Conservation (phyloP, 2,797 vertebrate species). For the Platyrinchus mystaceus region DNA sequence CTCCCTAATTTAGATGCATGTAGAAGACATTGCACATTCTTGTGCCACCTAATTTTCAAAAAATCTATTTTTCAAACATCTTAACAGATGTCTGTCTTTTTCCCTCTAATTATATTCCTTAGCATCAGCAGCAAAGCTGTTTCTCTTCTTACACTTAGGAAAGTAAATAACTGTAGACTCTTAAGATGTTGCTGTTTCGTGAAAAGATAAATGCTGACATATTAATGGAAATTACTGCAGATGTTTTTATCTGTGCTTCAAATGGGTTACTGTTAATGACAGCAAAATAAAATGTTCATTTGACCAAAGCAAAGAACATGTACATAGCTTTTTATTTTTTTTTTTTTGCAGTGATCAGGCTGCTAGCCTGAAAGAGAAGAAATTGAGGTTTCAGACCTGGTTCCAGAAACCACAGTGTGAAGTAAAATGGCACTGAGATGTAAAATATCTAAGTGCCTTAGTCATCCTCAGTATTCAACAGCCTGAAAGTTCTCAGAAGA, state of each 20-base stretch:
- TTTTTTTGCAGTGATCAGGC: neutral
- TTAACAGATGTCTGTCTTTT: neutral
- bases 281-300: neutral
- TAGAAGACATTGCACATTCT: neutral
- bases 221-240: slow-evolving; percentile 18
- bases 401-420: neutral
- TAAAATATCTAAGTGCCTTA: neutral
- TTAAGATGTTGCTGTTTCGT: neutral
- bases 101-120: neutral
- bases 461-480: neutral
- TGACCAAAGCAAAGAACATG: neutral
- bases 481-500: neutral
- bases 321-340: too few relatives aligned
- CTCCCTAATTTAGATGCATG: neutral
- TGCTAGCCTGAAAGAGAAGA: neutral
- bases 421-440: neutral
- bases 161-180: neutral
- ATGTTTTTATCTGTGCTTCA: neutral
- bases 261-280: neutral
- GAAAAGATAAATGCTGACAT: slow-evolving; percentile 1
- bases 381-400: neutral
- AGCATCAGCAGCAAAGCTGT: neutral
- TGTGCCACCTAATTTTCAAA: neutral
- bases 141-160: neutral
- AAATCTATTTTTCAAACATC: neutral